Evolutionary conservation across 37 sponge, comb jelly and placozoan species (phyloP).

Genomic region (Mnemiopsis leidyi): DNA sequence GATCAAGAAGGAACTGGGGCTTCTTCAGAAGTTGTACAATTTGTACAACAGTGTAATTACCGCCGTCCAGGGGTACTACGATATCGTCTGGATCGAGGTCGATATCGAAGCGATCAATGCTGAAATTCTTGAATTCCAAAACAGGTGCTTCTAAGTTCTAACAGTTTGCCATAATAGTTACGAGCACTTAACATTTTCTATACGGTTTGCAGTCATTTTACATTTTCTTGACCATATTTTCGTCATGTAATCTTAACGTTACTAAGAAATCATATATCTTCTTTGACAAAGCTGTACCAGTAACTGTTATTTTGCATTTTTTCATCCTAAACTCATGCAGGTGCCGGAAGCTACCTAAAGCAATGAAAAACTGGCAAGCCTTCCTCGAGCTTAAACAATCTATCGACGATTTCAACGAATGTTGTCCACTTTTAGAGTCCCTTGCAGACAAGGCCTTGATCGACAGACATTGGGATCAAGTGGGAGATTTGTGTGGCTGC

Average conservation of each 20-base stretch:
- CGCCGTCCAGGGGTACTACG: slow-evolving; percentile 90
- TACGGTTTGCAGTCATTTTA: neutral
- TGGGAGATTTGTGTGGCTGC: slow-evolving; percentile 76
- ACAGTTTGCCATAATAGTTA: no score
- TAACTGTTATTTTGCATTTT: neutral
- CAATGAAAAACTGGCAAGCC: slow-evolving; percentile 96
- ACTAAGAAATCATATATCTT: no score
- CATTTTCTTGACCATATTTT: no score
- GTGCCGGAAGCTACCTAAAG: slow-evolving; percentile 95
- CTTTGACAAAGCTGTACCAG: no score
- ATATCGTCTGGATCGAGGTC: slow-evolving; percentile 91
- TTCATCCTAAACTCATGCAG: no score
- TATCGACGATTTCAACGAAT: slow-evolving; percentile 96
- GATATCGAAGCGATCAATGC: slow-evolving; percentile 94
- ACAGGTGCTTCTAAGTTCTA: no score
- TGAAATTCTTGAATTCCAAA: slow-evolving; percentile 94
- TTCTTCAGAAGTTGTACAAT: slow-evolving; percentile 93
- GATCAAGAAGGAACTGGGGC: slow-evolving; percentile 78
- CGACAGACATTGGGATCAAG: slow-evolving; percentile 90
- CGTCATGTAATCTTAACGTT: no score
- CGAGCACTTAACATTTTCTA: no score
- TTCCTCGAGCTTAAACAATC: slow-evolving; percentile 89
- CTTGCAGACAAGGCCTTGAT: slow-evolving; percentile 96
- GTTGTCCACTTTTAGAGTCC: slow-evolving; percentile 91
- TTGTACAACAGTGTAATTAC: slow-evolving; percentile 88